Evolutionary conservation across 2,113 vertebrate species (phyloP), one percentile per base, ranked within the genome.

Genomic region (Puma concolor): DNA sequence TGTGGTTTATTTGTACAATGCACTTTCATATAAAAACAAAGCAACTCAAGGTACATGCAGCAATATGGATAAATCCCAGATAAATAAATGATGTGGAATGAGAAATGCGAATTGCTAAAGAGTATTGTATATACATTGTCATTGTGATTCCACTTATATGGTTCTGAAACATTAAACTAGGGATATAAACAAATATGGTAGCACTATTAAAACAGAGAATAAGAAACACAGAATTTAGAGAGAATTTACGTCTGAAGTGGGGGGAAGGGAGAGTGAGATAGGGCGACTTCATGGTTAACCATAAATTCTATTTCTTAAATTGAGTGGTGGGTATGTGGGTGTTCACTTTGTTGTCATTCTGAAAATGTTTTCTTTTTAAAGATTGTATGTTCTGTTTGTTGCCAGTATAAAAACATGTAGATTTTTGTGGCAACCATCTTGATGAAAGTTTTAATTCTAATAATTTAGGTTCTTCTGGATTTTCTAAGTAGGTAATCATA

Each of bases 291-390:
- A 96, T 82, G 66, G 25, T 67, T 33, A 71, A 81, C 16, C 25
- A 54, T 90, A 93, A 94, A 84, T 91, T 96, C 11, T 71, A 1
- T 81, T 95, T 97, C 72, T 81, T 77, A 95, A 81, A 76, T 7
- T 80, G 44, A 74, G 6, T 81, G 19, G 57, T 23, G 16, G 41
- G 5, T 66, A 38, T 7, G 36, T 27, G 81, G n/a, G 57, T 94
- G 84, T 77, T 93, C 29, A 60, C 57, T 89, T 14, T 4, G 64
- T 10, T 54, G 79, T 74, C 79, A 87, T 84, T 80, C 50, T 95
- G 25, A 81, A 81, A 63, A 64, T 64, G 31, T 77, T 90, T 93
- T 63, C 11, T 66, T 80, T 88, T 57, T 41, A 12, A 21, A 67
- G 50, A 60, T 36, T 54, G 7, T 13, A 21, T 87, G 90, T 91